phyloP scores from a whole-genome alignment of 2,888 invertebrate species.

The Drosophila kanekoi region DNA sequence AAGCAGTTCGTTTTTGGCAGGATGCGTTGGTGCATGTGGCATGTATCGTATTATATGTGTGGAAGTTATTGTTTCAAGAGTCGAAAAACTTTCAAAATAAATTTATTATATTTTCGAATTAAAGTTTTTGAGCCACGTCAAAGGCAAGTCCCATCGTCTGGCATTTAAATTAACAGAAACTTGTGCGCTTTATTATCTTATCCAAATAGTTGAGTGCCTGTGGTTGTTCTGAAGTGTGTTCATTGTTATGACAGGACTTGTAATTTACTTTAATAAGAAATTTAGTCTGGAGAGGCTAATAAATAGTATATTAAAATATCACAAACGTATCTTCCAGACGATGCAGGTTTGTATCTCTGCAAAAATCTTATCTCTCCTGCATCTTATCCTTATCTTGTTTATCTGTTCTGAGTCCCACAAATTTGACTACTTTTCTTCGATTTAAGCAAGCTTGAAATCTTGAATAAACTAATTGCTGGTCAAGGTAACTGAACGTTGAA shows the following conservation, averaged over 20 bases:
- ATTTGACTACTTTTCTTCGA: too few relatives aligned
- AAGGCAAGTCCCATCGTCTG: slow-evolving; percentile 12
- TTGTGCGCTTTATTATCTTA: slow-evolving; percentile 38
- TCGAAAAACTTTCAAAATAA: slow-evolving; percentile 38
- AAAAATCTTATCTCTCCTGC: too few relatives aligned
- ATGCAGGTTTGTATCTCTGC: too few relatives aligned
- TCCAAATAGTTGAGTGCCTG: slow-evolving; percentile 24
- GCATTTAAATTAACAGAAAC: slow-evolving; percentile 50
- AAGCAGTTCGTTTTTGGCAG: slow-evolving; percentile 16
- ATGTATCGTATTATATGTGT: slow-evolving; percentile 32
- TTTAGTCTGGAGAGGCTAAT: slow-evolving; percentile 35
- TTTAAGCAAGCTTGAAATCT: slow-evolving; percentile 4
- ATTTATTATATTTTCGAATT: slow-evolving; percentile 43
- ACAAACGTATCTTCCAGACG: too few relatives aligned
- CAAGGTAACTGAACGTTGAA: slow-evolving; percentile 17
- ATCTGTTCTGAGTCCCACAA: too few relatives aligned
- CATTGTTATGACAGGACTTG: slow-evolving; percentile 12
- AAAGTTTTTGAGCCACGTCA: slow-evolving; percentile 39
- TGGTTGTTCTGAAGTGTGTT: slow-evolving; percentile 12
- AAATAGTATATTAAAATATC: too few relatives aligned
- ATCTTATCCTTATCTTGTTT: too few relatives aligned
- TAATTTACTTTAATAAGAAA: slow-evolving; percentile 33
- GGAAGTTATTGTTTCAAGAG: slow-evolving; percentile 45
- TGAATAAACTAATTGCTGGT: slow-evolving; percentile 32
- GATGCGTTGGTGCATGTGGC: slow-evolving; percentile 39